Base-by-base conservation (phyloP, 2,113 vertebrate genomes). In the Corvus moneduloides region DNA sequence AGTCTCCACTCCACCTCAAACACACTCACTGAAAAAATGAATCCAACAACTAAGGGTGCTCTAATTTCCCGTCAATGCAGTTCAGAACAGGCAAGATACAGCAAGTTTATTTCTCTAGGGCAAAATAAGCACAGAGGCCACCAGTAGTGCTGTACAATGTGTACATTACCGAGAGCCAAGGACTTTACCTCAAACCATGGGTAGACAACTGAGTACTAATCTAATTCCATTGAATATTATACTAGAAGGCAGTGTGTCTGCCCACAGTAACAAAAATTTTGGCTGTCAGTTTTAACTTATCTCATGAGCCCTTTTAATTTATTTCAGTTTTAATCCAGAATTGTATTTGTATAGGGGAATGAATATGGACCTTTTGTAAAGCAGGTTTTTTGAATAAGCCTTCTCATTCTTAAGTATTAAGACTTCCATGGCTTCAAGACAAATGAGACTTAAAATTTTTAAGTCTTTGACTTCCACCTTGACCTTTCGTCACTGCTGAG, bases 401-500 rank as follows among this genome's bases (percentile, higher is more conserved):
- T 93, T 94, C 61, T 82, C 8, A 54, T 67, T 78, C 93, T 90
- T 66, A 90, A 82, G 55, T 79, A 74, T 16, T 78, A 55, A 91
- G 48, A 73, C 33, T 91, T 87, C 48, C 5, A 4, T 71, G 75
- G n/a, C 63, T 81, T 94, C 55, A 52, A 89, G 87, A 74, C 37
- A 91, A 93, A 95, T 73, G 52, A 92, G 46, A 80, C 22, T 44
- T 76, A 62, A 39, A 87, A 54, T 72, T 85, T 96, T 83, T 86
- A 90, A 74, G 59, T 90, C 74, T 95, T 93, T 96, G 91, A 94
- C 86, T 96, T 96, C 84, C 79, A 93, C 43, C 1, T 26, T 93
- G 93, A 96, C 96, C 96, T 96, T 96, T 89, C 26, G 68, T 93
- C 94, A 96, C 90, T 90, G 85, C 77, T 95, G 87, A 96, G 69